Base-by-base conservation (phyloP, 2,113 vertebrate species). In the Dissostichus mawsoni region DNA sequence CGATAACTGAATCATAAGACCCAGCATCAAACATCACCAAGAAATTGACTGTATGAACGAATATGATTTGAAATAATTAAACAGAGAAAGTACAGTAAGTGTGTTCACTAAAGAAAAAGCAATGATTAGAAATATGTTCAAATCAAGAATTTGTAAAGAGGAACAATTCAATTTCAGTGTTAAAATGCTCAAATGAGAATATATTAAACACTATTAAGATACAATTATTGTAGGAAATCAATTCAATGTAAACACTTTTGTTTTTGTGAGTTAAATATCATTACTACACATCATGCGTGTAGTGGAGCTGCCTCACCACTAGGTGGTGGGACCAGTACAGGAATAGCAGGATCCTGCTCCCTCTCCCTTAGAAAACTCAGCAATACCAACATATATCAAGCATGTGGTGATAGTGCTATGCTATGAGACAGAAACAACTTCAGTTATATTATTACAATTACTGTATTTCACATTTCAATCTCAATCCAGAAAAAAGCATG, bases 261-360 rank as follows among this genome's bases (percentile, higher is more conserved):
- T 45, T 33, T 1, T 20, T 23, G 47, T 36, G 16, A 47, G 3
- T 1, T 12, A 7, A 14, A 41, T 52, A 2, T 23, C 7, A 1
- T 2, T 0, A 25, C 1, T n/a, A 25, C 8, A 33, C 6, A 2
- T 1, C 8, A 20, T 44, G n/a, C 29, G 9, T 93, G 92, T 74
- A 92, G 83, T 81, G 74, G 69, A 72, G 66, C 36, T 12, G 3
- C 25, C 10, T 67, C 44, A 53, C 92, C 93, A 94, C 92, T 67
- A 90, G 94, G 87, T 94, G 93, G 90, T 74, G 79, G 85, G 68
- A 74, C 86, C 68, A 87, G 76, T 80, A 80, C 90, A 90, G 82
- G 81, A 89, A 91, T 87, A 71, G 16, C 12, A 73, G 18, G 1
- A 4, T 7, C 18, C 3, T 4, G 0, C 23, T 59, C 14, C 10